These are phyloP conservation scores for Tromatobia lineatoria DNA, from an alignment of 2,888 invertebrate genomes.

Conservation along the genomic window DNA sequence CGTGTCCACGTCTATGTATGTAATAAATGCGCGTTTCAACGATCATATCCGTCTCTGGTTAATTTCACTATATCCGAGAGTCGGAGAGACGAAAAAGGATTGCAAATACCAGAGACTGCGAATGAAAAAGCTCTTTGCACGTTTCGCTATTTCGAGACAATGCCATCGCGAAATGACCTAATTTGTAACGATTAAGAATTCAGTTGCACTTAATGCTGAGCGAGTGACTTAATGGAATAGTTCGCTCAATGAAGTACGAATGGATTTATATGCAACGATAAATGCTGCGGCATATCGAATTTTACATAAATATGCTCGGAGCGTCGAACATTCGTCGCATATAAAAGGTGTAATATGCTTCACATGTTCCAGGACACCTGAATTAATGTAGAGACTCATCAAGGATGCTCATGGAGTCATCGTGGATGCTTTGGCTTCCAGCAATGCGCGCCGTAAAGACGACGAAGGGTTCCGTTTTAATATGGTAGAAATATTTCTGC, in stretches of 20 bases:
- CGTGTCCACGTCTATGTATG: not conserved
- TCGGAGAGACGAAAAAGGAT: conserved; percentile 6
- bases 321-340: not conserved
- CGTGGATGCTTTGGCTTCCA: not conserved
- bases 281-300: not conserved
- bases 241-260: not conserved
- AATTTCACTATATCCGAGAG: not conserved
- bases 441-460: not conserved
- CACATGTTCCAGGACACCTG: not conserved
- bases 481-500: not conserved
- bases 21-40: not conserved
- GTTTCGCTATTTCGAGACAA: conserved; percentile 45
- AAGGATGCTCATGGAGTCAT: not conserved
- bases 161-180: conserved; percentile 29
- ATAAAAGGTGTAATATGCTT: not conserved
- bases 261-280: not conserved
- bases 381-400: conserved; percentile 6
- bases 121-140: conserved; percentile 3
- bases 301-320: not conserved
- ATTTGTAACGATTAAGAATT: conserved; percentile 46
- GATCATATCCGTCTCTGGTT: not conserved
- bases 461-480: not conserved
- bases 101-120: not conserved
- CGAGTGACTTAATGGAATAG: not conserved
- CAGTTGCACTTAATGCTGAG: conserved; percentile 26